A percentile compares a stretch with the other conserved stretches of the same genome.
Conservation (phyloP, 2,113 vertebrate genomes). For the Chaenogobius annularis region DNA sequence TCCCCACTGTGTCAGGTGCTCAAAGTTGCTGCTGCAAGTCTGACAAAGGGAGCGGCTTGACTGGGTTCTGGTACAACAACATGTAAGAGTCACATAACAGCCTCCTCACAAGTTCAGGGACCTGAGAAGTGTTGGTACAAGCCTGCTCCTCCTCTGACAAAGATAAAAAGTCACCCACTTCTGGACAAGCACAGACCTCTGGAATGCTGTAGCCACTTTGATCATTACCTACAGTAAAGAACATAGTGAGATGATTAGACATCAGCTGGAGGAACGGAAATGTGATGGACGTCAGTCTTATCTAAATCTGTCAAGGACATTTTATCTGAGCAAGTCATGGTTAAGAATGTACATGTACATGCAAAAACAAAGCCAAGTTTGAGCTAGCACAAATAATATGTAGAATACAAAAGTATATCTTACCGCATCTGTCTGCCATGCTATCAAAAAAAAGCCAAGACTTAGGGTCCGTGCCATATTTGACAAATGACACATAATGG, state of each 20-base stretch:
- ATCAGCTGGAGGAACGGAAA: slow-evolving; percentile 18
- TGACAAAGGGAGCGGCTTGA: slow-evolving; percentile 28
- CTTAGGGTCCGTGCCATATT: slow-evolving; percentile 66
- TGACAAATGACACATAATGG: slow-evolving; percentile 83
- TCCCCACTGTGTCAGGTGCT: slow-evolving; percentile 18
- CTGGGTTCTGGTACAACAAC: slow-evolving; percentile 75
- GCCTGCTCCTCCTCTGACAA: slow-evolving; percentile 67
- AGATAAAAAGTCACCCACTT: slow-evolving; percentile 78
- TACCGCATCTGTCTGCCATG: slow-evolving; percentile 82
- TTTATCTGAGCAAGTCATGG: not conserved
- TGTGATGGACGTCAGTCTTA: slow-evolving; percentile 17
- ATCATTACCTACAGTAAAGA: slow-evolving; percentile 67
- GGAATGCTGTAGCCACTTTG: slow-evolving; percentile 76
- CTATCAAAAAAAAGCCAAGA: slow-evolving; percentile 85
- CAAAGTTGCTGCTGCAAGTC: slow-evolving; percentile 22
- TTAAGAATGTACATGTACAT: not conserved
- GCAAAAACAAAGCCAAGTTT: slow-evolving; percentile 17
- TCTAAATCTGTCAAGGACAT: slow-evolving; percentile 24
- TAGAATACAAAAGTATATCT: slow-evolving; percentile 13
- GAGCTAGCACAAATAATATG: slow-evolving; percentile 13
- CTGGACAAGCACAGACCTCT: slow-evolving; percentile 75
- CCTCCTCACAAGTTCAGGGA: slow-evolving; percentile 69
- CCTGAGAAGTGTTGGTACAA: slow-evolving; percentile 49
- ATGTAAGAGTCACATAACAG: slow-evolving; percentile 81
- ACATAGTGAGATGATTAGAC: slow-evolving; percentile 37